These are phyloP conservation scores for Callipepla squamata DNA, from an alignment of 2,113 vertebrate species.

Conservation along the genomic window DNA sequence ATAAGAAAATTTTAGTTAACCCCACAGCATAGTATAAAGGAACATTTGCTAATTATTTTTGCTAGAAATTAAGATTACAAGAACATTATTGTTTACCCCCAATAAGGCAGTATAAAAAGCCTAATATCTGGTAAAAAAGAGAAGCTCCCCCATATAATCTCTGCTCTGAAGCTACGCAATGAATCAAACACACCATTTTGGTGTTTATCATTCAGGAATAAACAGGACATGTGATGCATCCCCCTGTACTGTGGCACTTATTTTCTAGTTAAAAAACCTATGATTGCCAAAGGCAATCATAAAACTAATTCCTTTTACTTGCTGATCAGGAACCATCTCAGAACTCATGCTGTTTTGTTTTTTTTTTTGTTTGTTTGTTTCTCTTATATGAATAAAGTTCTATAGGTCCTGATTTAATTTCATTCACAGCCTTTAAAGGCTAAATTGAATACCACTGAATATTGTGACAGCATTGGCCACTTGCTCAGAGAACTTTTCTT, in stretches of 20 bases:
- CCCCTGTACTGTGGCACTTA: neutral
- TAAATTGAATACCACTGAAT: neutral
- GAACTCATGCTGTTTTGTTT: neutral
- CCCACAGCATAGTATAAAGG: neutral
- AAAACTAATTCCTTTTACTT: neutral
- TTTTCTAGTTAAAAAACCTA: neutral
- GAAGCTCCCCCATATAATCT: neutral
- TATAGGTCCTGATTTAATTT: neutral
- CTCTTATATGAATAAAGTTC: neutral
- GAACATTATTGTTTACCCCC: neutral
- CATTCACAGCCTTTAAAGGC: neutral
- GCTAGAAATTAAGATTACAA: neutral
- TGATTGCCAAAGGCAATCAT: fast-evolving
- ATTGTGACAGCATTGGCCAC: neutral
- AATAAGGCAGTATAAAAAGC: neutral
- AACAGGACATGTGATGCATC: neutral
- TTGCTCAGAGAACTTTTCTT: neutral
- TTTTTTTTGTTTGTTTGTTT: neutral
- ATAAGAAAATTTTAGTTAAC: neutral
- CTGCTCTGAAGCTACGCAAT: neutral
- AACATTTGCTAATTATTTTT: fast-evolving
- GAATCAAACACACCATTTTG: neutral
- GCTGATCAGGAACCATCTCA: neutral
- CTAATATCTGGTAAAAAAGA: neutral
- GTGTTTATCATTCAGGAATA: neutral